A percentile compares a stretch with the other conserved stretches of the same genome.
phyloP scores from a whole-genome alignment of 2,113 vertebrate species.

The Bufo bufo region DNA sequence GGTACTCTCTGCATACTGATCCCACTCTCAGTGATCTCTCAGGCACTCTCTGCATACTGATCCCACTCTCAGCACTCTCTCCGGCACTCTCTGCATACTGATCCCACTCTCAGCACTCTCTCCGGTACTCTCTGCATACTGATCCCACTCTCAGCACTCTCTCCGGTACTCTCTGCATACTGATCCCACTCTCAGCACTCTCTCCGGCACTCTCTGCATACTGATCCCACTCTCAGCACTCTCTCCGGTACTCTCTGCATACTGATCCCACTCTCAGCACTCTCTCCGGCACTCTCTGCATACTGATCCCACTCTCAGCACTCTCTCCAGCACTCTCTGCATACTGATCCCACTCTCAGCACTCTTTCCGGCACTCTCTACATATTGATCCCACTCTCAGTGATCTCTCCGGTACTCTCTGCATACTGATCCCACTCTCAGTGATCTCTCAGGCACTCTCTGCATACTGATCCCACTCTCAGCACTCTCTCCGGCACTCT shows the following conservation, averaged over 20 bases:
- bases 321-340: background rate
- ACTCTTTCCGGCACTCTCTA: background rate
- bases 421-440: slow-evolving; percentile 48
- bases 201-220: slow-evolving; percentile 10
- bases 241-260: slow-evolving; percentile 5
- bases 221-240: slow-evolving; percentile 41
- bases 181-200: slow-evolving; percentile 34
- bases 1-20: slow-evolving; percentile 39
- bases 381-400: slow-evolving; percentile 45
- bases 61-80: slow-evolving; percentile 27
- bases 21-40: slow-evolving; percentile 18
- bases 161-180: slow-evolving; percentile 16
- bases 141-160: slow-evolving; percentile 33
- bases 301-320: slow-evolving; percentile 43
- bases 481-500: background rate
- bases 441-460: background rate
- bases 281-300: background rate
- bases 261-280: slow-evolving; percentile 44
- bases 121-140: slow-evolving; percentile 25
- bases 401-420: background rate
- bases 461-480: slow-evolving; percentile 48
- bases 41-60: slow-evolving; percentile 33
- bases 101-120: slow-evolving; percentile 30
- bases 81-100: slow-evolving; percentile 32
- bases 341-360: slow-evolving; percentile 46